Evolutionary conservation across 37 sponge, comb jelly and placozoan genomes (phyloP).

Genomic region (Eunapius fragilis): DNA sequence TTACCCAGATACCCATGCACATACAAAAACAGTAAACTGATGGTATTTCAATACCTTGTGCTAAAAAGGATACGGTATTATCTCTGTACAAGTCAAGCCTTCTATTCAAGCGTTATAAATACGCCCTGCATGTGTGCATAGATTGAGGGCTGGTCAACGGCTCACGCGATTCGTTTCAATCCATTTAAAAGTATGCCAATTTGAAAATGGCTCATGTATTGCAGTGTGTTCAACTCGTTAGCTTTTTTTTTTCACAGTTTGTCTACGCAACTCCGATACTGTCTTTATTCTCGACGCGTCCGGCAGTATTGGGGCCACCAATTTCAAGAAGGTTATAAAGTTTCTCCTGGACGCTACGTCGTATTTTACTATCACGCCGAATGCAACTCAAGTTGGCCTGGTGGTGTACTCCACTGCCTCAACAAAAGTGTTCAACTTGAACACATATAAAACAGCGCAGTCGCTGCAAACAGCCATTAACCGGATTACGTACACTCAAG

Average conservation of each 20-base stretch:
- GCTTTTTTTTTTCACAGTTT: conserved; percentile 12
- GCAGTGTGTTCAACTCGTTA: neutral
- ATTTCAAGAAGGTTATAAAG: conserved; percentile 35
- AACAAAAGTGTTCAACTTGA: conserved; percentile 6
- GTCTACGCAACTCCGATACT: conserved; percentile 40
- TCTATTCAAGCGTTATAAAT: too few relatives aligned
- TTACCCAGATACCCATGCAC: too few relatives aligned
- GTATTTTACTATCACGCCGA: conserved; percentile 37
- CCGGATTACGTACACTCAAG: conserved; percentile 29
- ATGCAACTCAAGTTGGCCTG: conserved; percentile 38
- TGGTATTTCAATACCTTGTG: too few relatives aligned
- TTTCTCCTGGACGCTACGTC: conserved; percentile 37
- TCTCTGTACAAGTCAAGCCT: neutral
- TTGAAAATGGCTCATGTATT: neutral
- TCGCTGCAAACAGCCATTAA: neutral
- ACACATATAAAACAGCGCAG: neutral
- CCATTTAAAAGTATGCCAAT: too few relatives aligned
- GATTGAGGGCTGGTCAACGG: too few relatives aligned
- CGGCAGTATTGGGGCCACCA: conserved; percentile 55
- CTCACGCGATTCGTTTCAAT: too few relatives aligned
- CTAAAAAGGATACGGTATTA: too few relatives aligned
- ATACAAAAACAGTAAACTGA: too few relatives aligned
- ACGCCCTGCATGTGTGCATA: too few relatives aligned
- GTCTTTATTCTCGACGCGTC: conserved; percentile 61
- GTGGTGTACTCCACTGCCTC: conserved; percentile 21